Base-by-base conservation (phyloP, 2,113 vertebrate species). In the Paedocypris sp. region DNA sequence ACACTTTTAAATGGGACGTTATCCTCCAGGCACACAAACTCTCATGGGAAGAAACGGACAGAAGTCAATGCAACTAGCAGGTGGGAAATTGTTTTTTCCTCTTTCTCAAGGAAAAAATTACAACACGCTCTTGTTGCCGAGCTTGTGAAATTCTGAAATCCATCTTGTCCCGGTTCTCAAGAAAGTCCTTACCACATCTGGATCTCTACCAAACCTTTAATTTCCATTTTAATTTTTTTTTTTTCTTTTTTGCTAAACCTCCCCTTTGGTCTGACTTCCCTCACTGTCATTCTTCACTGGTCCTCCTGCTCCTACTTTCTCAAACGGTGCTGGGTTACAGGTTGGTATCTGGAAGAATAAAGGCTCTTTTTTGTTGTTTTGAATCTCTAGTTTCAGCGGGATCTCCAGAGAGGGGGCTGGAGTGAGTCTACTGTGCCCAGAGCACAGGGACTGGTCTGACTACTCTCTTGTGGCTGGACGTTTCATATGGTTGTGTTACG, bases 271-370 rank as follows among this genome's bases (percentile, higher is more conserved):
- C 19, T 45, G 42, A 71, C 69, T 63, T 62, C 66, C 65, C 43
- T 73, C 56, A 49, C 64, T 74, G 78, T 77, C 57, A 67, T 82
- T 79, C 74, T 75, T 72, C 52, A 51, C 72, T 18, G 26, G 53
- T 56, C 32, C 47, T 66, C 50, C 38, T 59, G 26, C 60, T 63
- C 50, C 66, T 25, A 18, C 66, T 70, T 56, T 66, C 51, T 66
- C 69, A 51, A 61, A 69, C 12, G 73, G 81, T 83, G 81, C 78
- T 48, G 45, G 73, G 77, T 86, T 86, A 81, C 84, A 81, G 68
- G 57, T 75, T 77, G 80, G 80, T 85, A 85, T 85, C 85, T 84
- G 73, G 66, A 75, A 53, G 75, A 82, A 85, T 77, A 87, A 87
- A 84, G 75, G 78, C 69, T 75, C 76, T 82, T 82, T 85, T 86